Percentiles rank a stretch among this genome's conserved stretches.
These are phyloP conservation scores for Danionella dracula DNA, from an alignment of 2,797 vertebrate genomes.

Conservation along the genomic window DNA sequence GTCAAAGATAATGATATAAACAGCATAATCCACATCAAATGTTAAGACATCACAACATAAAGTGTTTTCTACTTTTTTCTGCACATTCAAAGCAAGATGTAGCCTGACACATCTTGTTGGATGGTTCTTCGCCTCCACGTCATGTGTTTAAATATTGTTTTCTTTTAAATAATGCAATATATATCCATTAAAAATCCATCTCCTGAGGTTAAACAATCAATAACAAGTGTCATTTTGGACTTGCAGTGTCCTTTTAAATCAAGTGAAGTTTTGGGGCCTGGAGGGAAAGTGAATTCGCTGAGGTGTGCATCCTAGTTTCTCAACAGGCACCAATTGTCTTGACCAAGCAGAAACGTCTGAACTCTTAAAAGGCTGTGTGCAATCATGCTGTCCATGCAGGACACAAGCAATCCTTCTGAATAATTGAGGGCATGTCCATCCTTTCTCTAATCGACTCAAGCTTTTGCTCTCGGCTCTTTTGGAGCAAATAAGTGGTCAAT, in stretches of 20 bases:
- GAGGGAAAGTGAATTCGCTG: slow-evolving; percentile 51
- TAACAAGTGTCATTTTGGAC: too few species aligned
- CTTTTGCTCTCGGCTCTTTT: slow-evolving; percentile 69
- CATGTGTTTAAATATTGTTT: too few species aligned
- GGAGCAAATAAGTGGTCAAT: slow-evolving; percentile 68
- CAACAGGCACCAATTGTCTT: slow-evolving; percentile 59
- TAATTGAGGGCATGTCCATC: slow-evolving; percentile 60
- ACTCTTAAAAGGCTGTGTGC: slow-evolving; percentile 68
- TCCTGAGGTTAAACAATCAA: too few species aligned
- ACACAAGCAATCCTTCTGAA: slow-evolving; percentile 63
- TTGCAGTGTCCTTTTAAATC: background rate
- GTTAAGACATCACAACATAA: too few species aligned
- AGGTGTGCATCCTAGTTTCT: slow-evolving; percentile 51
- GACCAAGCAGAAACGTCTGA: slow-evolving; percentile 68
- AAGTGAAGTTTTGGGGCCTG: background rate
- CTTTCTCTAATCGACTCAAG: slow-evolving; percentile 63
- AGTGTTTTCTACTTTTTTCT: too few species aligned
- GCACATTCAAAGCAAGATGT: too few species aligned
- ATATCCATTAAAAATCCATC: too few species aligned
- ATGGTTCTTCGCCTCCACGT: too few species aligned
- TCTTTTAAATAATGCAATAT: too few species aligned
- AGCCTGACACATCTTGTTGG: too few species aligned
- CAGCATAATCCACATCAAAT: too few species aligned
- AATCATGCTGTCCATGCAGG: slow-evolving; percentile 73
- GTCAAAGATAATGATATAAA: too few species aligned